Evolutionary conservation across 2,888 invertebrate species (phyloP).

Genomic region (Rhagophthalmus giganteus): DNA sequence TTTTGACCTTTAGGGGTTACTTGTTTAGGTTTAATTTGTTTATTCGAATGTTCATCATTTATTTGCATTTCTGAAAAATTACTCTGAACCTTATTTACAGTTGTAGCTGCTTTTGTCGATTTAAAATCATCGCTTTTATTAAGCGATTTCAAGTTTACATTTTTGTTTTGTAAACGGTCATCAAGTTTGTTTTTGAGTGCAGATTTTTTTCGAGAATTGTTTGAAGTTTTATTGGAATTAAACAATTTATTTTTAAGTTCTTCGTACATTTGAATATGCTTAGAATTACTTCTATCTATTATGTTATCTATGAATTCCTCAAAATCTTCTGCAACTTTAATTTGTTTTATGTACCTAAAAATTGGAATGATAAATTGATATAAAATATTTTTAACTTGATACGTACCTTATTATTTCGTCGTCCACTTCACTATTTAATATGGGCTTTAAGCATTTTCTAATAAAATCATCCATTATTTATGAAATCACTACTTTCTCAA

Average conservation of each 20-base stretch:
- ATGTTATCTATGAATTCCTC: constrained; percentile 78
- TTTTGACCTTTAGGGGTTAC: constrained; percentile 75
- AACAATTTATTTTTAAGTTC: constrained; percentile 49
- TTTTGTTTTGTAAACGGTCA: not conserved
- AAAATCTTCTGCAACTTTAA: constrained; percentile 71
- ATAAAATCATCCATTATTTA: constrained; percentile 67
- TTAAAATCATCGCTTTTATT: not conserved
- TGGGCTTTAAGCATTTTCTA: constrained; percentile 63
- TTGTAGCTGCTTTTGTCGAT: not conserved
- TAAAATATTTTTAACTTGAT: not conserved
- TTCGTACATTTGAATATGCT: constrained; percentile 67
- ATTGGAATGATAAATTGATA: constrained; percentile 1
- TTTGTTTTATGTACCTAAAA: constrained; percentile 71
- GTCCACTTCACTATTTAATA: constrained; percentile 70
- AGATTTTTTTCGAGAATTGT: not conserved
- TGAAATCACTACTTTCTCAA: not conserved
- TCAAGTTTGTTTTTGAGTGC: not conserved
- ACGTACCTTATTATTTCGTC: constrained; percentile 70
- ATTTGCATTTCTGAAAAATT: not conserved
- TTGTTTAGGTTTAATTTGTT: constrained; percentile 69
- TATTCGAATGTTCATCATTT: constrained; percentile 33
- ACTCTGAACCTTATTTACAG: too few relatives aligned
- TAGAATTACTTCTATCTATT: constrained; percentile 67
- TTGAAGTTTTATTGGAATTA: constrained; percentile 30
- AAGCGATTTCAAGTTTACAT: not conserved